Base-by-base conservation (phyloP, 2,113 vertebrate genomes). In the Cnemophilus loriae region DNA sequence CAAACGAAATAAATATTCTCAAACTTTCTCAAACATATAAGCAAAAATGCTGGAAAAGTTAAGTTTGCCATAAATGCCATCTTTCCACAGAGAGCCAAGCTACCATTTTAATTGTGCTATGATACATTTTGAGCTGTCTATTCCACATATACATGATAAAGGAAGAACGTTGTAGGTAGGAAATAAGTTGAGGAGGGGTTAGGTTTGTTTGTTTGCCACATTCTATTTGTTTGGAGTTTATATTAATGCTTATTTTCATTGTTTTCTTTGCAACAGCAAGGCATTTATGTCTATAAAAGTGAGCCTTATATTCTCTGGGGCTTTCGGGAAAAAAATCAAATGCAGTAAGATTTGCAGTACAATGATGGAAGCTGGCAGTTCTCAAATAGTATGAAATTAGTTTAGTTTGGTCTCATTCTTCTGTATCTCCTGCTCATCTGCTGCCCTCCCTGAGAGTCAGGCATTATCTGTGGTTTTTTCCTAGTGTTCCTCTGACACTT, bases 351-450 rank as follows among this genome's bases (percentile, higher is more conserved):
- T 84, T 56, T 84, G 37, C 57, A 86, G 52, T 67, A 47, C 52
- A 67, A 37, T 47, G 73, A 94, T 92, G 76, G 86, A 86, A 92
- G 23, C 23, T 92, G 95, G 65, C 85, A 90, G 73, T 56, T 92
- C 69, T 64, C 75, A 91, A 94, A 93, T 28, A 60, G 46, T 52
- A 81, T 59, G 41, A 96, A 93, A 88, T 92, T 0, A 52, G 56
- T 93, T 86, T 46, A 56, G 56, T 84, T 94, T 81, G 53, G 20
- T 81, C 56, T 94, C 8, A 8, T 92, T 96, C n/a, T 52, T 90
- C 63, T 65, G 26, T 59, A 63, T 84, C 35, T 92, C 37, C 77
- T 76, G 14, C 32, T 83, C 71, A 55, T 63, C 71, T 74, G 33
- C 56, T 7, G 2, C 64, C 30, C 52, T 69, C 87, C 30, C 21